A percentile compares a stretch with the other conserved stretches of the same genome.
phyloP scores from a whole-genome alignment of 2,113 vertebrate species.

The Tonatia bakeri region DNA sequence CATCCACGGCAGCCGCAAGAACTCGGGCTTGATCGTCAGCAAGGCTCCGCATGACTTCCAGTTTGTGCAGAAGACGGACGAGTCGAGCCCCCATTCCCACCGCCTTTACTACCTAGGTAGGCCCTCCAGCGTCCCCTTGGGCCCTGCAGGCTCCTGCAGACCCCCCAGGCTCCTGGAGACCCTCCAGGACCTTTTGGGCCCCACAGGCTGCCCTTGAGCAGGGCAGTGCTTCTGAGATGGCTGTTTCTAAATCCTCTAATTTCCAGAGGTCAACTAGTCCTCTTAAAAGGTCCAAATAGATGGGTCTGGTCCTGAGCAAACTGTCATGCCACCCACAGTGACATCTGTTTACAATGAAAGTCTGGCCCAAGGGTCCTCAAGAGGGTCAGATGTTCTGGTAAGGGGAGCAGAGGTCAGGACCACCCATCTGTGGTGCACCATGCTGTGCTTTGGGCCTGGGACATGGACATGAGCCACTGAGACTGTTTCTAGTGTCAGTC shows the following conservation, averaged over 20 bases:
- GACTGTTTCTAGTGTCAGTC: neutral
- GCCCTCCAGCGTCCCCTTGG: neutral
- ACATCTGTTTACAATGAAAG: too few species aligned
- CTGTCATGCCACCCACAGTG: neutral
- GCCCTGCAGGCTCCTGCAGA: neutral
- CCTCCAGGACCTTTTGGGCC: neutral
- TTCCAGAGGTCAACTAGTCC: neutral
- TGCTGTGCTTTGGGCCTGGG: neutral
- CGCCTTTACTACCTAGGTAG: constrained; percentile 95
- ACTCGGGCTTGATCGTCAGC: constrained; percentile 90
- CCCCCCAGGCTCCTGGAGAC: too few species aligned
- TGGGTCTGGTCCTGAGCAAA: neutral
- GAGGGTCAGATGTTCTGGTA: fast-evolving
- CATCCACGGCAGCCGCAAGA: constrained; percentile 95
- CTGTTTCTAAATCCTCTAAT: fast-evolving
- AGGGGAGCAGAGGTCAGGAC: neutral
- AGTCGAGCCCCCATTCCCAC: constrained; percentile 90
- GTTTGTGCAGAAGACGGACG: constrained; percentile 91
- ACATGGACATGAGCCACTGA: neutral
- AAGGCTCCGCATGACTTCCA: constrained; percentile 97
- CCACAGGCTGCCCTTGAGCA: fast-evolving
- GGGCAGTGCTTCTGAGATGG: fast-evolving
- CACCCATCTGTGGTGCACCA: fast-evolving
- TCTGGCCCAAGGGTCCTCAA: neutral
- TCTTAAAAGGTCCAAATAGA: neutral